These are phyloP conservation scores for Micromys minutus DNA, from an alignment of 2,113 vertebrate genomes.

Conservation along the genomic window DNA sequence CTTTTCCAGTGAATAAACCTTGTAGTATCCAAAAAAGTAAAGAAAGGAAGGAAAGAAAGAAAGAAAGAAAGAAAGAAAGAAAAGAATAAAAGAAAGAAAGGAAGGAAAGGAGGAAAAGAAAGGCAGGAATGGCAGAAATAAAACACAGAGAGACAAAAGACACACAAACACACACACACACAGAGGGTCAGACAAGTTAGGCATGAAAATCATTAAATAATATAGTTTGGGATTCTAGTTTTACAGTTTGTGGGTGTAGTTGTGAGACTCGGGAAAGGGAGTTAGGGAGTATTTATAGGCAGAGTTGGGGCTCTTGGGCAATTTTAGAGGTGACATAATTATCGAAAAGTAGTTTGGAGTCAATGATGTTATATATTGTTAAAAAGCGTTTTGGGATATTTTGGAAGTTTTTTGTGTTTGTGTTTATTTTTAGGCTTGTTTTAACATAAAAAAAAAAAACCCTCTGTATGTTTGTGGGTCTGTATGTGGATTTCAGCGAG, in stretches of 20 bases:
- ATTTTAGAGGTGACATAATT: conserved; percentile 17
- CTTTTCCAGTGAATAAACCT: conserved; percentile 82
- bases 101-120: no score
- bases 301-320: background rate
- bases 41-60: no score
- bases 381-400: conserved; percentile 12
- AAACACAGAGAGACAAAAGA: background rate
- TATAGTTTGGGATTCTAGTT: conserved; percentile 17
- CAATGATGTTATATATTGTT: background rate
- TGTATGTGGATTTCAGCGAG: background rate
- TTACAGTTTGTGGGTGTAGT: conserved; percentile 18
- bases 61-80: background rate
- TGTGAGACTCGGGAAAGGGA: conserved; percentile 12
- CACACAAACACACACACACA: background rate
- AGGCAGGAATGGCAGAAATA: background rate
- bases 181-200: no score
- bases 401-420: background rate
- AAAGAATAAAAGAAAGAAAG: background rate
- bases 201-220: background rate
- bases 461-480: background rate
- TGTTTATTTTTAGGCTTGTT: background rate
- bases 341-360: background rate
- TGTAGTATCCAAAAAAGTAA: conserved; percentile 52
- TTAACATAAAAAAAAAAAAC: background rate
- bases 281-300: conserved; percentile 5